Evolutionary conservation across 2,888 invertebrate species (phyloP), one percentile per base, ranked within the genome.

Genomic region (Embidobia sp.): DNA sequence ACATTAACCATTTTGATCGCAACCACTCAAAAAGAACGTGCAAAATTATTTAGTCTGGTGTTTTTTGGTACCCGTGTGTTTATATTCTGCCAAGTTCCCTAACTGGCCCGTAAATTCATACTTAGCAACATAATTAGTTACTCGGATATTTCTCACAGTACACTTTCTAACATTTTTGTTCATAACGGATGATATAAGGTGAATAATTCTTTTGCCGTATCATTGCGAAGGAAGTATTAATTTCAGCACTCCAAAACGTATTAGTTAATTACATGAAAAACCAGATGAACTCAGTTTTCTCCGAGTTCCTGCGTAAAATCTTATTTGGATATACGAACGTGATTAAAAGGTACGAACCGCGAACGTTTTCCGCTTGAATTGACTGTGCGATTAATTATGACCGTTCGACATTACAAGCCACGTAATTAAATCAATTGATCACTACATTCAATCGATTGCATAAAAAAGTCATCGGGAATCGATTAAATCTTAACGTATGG

Each of bases 1-100:
- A 22, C 44, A 66, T 51, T 59, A 66, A 74, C 59, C 74, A 66
- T 66, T 51, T 74, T 59, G 59, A 74, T 59, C 57, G 46, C 19
- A 18, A 37, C 59, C 51, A 31, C 26, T 22, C 15, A 33, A 33
- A 64, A 64, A 73, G 35, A 42, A 42, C 40, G n/a, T 11, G 49
- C 10, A 57, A 46, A 64, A 59, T 66, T 67, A 66, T 67, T 49
- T 42, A 57, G 48, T 26, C 33, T 29, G 53, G 4, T n/a, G 26
- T 66, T 57, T 73, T 70, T 70, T 51, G 70, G 70, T 29, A 13
- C 40, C 29, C 11, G 33, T 40, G 48, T 44, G 48, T 49, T 69
- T 51, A 59, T 40, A 69, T 33, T 61, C 53, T 10, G 69, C 44
- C 37, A 44, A 46, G 40, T 31, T 40, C 8, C 31, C 42, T 69